phyloP scores from a whole-genome alignment of 2,113 vertebrate genomes.

The Colius striatus region DNA sequence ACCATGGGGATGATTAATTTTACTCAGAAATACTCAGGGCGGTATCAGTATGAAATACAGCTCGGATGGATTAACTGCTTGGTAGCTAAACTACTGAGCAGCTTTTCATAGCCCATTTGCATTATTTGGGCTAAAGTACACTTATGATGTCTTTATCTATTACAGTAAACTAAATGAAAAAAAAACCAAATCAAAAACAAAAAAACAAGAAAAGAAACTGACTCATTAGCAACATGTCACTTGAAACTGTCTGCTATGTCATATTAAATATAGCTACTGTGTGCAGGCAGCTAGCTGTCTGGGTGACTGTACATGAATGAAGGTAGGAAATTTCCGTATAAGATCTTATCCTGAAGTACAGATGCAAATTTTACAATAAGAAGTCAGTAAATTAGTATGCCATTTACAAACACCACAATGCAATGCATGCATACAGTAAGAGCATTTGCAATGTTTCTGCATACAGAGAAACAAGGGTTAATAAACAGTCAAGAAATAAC shows the following conservation, averaged over 20 bases:
- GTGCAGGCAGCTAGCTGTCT: neutral
- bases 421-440: neutral
- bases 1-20: neutral
- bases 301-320: neutral
- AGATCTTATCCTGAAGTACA: neutral
- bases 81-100: neutral
- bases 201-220: neutral
- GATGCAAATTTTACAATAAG: neutral
- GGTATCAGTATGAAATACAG: neutral
- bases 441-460: constrained; percentile 5
- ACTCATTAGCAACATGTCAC: neutral
- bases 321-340: neutral
- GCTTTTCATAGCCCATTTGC: neutral
- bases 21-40: constrained; percentile 26
- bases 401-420: constrained; percentile 1
- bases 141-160: neutral
- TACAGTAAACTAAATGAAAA: neutral
- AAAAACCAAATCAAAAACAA: neutral
- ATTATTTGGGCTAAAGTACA: neutral
- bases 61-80: neutral
- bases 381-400: constrained; percentile 7
- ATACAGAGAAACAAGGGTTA: constrained; percentile 22
- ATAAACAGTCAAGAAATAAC: constrained; percentile 10
- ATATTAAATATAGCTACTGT: neutral
- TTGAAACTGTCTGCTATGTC: neutral